Evolutionary conservation across 2,113 vertebrate genomes (phyloP), one percentile per base, ranked within the genome.

Genomic region (Procavia capensis): DNA sequence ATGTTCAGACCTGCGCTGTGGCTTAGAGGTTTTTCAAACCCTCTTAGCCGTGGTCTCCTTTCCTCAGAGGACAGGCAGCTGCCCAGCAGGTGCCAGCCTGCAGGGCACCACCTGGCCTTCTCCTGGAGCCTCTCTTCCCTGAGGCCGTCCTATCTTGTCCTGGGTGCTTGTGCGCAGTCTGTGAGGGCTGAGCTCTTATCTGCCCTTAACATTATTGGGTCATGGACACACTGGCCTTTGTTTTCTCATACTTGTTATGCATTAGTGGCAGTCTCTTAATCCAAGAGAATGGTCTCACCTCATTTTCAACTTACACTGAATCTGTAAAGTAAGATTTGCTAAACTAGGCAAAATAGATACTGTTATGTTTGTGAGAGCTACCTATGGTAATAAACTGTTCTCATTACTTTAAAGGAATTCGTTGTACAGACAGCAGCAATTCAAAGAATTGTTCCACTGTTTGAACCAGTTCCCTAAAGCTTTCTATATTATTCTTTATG

Each of bases 191-290:
- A 74, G 82, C 31, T 78, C 17, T 54, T 36, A 1, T 9, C 7
- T 47, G 36, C 29, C 34, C 9, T 19, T 47, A 64, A 43, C 1
- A 4, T 41, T 45, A 61, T 80, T 59, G 54, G 34, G 54, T 83
- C 57, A 3, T 86, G 54, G 64, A 81, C 84, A 80, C 36, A 81
- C 5, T 68, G 85, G 54, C 54, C 80, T 95, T 94, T 57, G 59
- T 96, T 93, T 92, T 31, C 94, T 87, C 82, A 64, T 82, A 63
- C 92, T 92, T 93, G 43, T 85, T 90, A 72, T 41, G 82, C 90
- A 94, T 96, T 95, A 94, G 79, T 63, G 70, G 47, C 19, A 45
- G 72, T 91, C 92, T 93, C 63, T 85, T 86, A 57, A 68, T 85
- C 68, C 36, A 45, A 39, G 41, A 81, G 95, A 78, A 64, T 66